Percentiles rank a stretch among this genome's conserved stretches.
These are phyloP conservation scores for Passerculus sandwichensis DNA, from an alignment of 2,797 vertebrate genomes.

Conservation along the genomic window DNA sequence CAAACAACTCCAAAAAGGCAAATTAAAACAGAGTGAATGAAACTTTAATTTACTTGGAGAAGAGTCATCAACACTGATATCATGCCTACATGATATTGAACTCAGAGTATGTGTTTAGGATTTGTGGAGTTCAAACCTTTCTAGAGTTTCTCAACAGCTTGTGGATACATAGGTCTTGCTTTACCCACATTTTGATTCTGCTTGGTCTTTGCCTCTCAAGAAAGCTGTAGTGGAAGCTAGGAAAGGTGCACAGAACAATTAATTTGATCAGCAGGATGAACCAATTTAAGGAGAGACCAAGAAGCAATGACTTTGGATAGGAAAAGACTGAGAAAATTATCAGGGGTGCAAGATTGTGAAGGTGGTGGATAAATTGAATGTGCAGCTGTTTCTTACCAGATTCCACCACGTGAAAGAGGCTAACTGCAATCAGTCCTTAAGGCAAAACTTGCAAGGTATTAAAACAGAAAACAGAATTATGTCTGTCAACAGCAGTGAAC, in stretches of 20 bases:
- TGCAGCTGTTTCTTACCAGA: neutral
- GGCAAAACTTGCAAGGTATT: neutral
- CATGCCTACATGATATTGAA: neutral
- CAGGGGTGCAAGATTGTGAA: neutral
- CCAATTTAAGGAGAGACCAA: neutral
- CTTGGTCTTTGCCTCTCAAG: neutral
- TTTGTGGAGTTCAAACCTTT: neutral
- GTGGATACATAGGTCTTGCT: neutral
- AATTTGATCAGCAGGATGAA: neutral
- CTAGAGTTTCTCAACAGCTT: neutral
- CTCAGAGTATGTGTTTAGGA: neutral
- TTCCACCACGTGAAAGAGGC: fast-evolving
- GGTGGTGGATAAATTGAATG: neutral
- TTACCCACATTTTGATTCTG: neutral
- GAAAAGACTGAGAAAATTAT: neutral
- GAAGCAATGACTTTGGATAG: neutral
- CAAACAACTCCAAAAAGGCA: neutral
- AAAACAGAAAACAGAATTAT: neutral
- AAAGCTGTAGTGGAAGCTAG: neutral
- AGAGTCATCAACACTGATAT: neutral
- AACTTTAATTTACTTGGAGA: neutral
- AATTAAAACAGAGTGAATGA: neutral
- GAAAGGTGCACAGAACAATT: neutral
- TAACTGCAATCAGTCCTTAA: neutral
- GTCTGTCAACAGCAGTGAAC: neutral